phyloP scores from a whole-genome alignment of 2,797 vertebrate genomes.

The Loriculus beryllinus region DNA sequence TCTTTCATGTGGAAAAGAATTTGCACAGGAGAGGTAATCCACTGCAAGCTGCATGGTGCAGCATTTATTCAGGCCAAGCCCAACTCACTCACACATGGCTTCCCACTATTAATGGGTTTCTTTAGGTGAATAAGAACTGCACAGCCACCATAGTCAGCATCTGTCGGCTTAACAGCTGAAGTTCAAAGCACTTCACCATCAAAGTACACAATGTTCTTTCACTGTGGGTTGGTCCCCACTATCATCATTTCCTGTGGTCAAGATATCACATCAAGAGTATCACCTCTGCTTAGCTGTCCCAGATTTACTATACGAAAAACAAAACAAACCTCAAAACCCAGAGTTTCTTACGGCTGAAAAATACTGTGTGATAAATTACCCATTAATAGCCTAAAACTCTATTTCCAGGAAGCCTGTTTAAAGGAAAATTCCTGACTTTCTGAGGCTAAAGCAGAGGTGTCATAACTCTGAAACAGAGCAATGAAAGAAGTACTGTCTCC shows the following conservation, averaged over 20 bases:
- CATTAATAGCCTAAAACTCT: slow-evolving; percentile 70
- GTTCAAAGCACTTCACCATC: slow-evolving; percentile 25
- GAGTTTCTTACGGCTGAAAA: slow-evolving; percentile 68
- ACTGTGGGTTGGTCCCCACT: not conserved
- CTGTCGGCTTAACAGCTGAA: slow-evolving; percentile 1
- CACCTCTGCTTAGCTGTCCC: slow-evolving; percentile 5
- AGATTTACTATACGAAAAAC: slow-evolving; percentile 27
- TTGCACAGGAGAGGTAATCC: not conserved
- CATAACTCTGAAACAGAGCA: slow-evolving; percentile 70
- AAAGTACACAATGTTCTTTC: not conserved
- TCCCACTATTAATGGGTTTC: not conserved
- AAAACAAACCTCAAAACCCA: slow-evolving; percentile 52
- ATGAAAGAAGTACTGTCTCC: slow-evolving; percentile 80
- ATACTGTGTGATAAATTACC: slow-evolving; percentile 75
- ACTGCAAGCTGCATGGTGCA: not conserved
- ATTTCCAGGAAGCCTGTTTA: slow-evolving; percentile 78
- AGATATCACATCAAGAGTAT: slow-evolving; percentile 25
- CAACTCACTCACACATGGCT: not conserved
- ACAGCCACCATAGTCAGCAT: slow-evolving; percentile 42
- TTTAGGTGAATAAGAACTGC: not conserved
- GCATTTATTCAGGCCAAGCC: not conserved
- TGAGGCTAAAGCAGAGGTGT: slow-evolving; percentile 75
- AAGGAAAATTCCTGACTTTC: slow-evolving; percentile 77
- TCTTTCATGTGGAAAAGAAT: not conserved
- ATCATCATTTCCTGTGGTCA: slow-evolving; percentile 19